phyloP scores from a whole-genome alignment of 2,113 vertebrate genomes.

The Notarius lentiginosus region DNA sequence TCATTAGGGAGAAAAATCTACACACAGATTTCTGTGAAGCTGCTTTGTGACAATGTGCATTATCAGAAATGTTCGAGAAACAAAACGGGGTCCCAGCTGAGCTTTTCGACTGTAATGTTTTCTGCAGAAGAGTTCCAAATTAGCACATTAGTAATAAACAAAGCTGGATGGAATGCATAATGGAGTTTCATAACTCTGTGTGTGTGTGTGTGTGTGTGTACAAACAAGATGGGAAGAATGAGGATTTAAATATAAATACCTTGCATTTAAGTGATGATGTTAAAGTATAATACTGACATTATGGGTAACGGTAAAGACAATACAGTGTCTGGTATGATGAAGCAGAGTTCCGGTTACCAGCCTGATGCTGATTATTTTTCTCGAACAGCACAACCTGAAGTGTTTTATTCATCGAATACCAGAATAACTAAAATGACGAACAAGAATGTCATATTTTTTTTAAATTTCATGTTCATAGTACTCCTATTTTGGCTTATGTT shows the following conservation, averaged over 20 bases:
- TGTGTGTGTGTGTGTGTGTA: not conserved
- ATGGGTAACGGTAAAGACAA: too few species aligned
- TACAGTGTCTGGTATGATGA: too few species aligned
- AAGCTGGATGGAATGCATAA: not conserved
- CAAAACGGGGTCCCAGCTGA: not conserved
- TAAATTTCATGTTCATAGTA: too few species aligned
- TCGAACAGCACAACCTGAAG: too few species aligned
- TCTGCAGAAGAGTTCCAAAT: not conserved
- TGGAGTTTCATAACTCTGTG: not conserved
- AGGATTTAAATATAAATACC: not conserved
- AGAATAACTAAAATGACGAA: too few species aligned
- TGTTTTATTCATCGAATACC: too few species aligned
- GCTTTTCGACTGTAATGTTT: not conserved
- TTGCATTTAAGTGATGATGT: too few species aligned
- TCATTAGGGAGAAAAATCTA: not conserved
- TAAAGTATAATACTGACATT: too few species aligned
- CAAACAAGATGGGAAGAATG: not conserved
- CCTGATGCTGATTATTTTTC: too few species aligned
- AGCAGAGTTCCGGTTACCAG: too few species aligned
- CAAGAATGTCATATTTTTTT: too few species aligned
- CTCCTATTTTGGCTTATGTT: too few species aligned
- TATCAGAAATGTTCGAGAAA: not conserved
- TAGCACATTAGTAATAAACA: not conserved
- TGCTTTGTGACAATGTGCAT: not conserved
- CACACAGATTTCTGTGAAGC: not conserved